These are phyloP conservation scores for Drosophila demipolita DNA, from an alignment of 2,888 invertebrate genomes.

Conservation along the genomic window DNA sequence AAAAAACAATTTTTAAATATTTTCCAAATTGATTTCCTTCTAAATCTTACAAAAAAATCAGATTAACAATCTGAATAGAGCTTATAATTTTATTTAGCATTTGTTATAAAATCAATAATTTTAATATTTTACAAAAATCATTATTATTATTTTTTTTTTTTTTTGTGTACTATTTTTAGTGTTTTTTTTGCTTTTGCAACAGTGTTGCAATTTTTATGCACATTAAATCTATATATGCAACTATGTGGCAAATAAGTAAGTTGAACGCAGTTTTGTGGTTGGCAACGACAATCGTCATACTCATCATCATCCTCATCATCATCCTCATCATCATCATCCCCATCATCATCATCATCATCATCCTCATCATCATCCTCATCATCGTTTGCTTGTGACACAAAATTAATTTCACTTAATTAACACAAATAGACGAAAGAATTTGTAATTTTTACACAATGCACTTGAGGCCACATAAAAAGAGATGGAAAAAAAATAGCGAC, in stretches of 20 bases:
- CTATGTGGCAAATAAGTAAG: not conserved
- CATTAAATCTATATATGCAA: not conserved
- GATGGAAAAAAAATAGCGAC: not conserved
- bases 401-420: constrained; percentile 72
- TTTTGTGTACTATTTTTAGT: not conserved
- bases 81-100: not conserved
- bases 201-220: not conserved
- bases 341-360: not conserved
- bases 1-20: not conserved
- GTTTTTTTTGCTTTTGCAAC: not conserved
- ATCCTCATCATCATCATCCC: not conserved
- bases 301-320: not conserved
- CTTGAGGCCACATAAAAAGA: constrained; percentile 44
- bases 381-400: constrained; percentile 40
- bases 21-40: not conserved
- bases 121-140: too few relatives aligned
- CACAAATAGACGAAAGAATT: constrained; percentile 66
- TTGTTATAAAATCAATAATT: not conserved
- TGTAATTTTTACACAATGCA: constrained; percentile 61
- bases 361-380: not conserved
- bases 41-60: not conserved
- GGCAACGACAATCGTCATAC: constrained; percentile 19
- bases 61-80: fast-evolving
- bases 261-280: constrained; percentile 20
- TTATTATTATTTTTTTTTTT: too few relatives aligned